These are phyloP conservation scores for Coregonus clupeaformis DNA, from an alignment of 2,113 vertebrate genomes.

Conservation along the genomic window DNA sequence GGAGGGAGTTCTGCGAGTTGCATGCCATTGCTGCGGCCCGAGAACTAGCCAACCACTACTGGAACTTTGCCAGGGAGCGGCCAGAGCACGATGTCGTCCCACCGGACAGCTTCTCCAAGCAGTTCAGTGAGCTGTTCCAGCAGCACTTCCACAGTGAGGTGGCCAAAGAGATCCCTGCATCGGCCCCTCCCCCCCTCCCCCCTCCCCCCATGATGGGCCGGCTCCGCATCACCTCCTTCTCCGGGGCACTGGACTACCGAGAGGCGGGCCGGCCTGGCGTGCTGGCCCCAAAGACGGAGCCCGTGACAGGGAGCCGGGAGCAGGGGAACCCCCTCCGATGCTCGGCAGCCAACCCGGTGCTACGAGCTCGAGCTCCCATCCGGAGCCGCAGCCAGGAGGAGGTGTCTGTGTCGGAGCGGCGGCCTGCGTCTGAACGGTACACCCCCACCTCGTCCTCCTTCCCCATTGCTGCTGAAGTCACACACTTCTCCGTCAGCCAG, in stretches of 20 bases:
- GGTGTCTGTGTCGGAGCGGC: constrained; percentile 50
- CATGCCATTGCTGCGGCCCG: constrained; percentile 88
- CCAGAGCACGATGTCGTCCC: constrained; percentile 84
- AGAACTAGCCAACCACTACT: constrained; percentile 91
- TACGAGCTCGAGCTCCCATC: constrained; percentile 36
- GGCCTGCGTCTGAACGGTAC: constrained; percentile 51
- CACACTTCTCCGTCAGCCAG: constrained; percentile 81
- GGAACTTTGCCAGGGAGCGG: constrained; percentile 83
- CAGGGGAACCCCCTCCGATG: constrained; percentile 65
- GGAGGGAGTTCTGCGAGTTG: constrained; percentile 97
- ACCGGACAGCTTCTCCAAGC: constrained; percentile 88
- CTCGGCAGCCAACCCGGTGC: constrained; percentile 39
- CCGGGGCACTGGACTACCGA: constrained; percentile 85
- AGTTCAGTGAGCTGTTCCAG: constrained; percentile 92
- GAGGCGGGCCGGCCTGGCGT: constrained; percentile 75
- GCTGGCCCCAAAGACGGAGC: constrained; percentile 57
- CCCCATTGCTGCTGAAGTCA: constrained; percentile 50
- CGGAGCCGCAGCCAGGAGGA: constrained; percentile 81
- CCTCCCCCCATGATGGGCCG: constrained; percentile 61
- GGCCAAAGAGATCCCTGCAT: constrained; percentile 72
- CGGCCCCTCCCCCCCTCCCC: constrained; percentile 16
- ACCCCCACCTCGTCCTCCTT: constrained; percentile 51
- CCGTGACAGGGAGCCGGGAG: constrained; percentile 54
- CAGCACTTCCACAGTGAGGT: constrained; percentile 91
- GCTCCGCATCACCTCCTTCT: constrained; percentile 69